Evolutionary conservation across 2,888 invertebrate genomes (phyloP), one percentile per base, ranked within the genome.

Genomic region (Achlya flavicornis): DNA sequence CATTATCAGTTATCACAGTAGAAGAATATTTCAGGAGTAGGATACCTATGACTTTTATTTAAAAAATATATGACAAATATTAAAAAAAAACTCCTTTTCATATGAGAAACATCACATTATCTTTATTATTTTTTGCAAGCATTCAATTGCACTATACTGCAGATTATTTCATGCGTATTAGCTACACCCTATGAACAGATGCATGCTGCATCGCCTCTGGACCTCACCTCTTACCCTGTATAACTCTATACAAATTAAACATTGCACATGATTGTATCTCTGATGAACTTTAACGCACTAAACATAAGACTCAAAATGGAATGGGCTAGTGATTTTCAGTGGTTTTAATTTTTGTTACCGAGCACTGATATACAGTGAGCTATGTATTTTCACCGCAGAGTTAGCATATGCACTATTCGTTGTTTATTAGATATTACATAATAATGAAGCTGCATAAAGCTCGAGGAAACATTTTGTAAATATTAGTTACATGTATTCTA

Each of bases 131-230:
- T 43, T 48, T 10, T 33, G 59, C 53, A 61, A 48, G 35, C 16
- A 35, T 61, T 53, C 32, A 16, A 46, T 46, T 46, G 46, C 35
- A 59, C 7, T 32, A n/a, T 48, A 61, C 48, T 64, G 58, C 58
- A 68, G 72, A 75, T 70, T 73, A 72, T 74, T 76, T 75, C 72
- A 77, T 78, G 78, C 81, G 80, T 80, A 81, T 84, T 81, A 83
- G 76, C 76, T 75, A 79, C 83, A 77, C 76, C 74, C 79, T 76
- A 73, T 79, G 81, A 78, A 79, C 77, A 76, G 77, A 79, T 80
- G 78, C 80, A 83, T 75, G 79, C 78, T 75, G 79, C 77, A 74
- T 79, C 82, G 81, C 82, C 77, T 84, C 79, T 68, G 75, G 74
- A 72, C 74, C 77, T 76, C 67, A 72, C 74, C 77, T 75, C 67